These are phyloP conservation scores for Pimpla rufipes DNA, from an alignment of 2,888 invertebrate genomes.

Conservation along the genomic window DNA sequence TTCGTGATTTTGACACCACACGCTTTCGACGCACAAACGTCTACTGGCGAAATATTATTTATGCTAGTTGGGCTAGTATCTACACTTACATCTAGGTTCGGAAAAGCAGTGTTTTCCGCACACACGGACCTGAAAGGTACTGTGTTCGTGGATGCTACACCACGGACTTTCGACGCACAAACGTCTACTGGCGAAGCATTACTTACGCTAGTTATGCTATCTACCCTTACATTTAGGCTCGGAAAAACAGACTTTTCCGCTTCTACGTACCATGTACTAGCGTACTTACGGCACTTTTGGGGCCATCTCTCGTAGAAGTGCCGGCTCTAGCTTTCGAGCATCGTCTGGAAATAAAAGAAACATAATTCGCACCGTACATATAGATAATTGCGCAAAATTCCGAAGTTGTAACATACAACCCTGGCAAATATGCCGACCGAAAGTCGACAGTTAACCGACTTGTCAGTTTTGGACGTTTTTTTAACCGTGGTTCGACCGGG, in stretches of 20 bases:
- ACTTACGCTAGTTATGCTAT: neutral
- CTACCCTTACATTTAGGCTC: neutral
- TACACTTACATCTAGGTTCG: neutral
- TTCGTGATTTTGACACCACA: no score
- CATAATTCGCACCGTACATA: neutral
- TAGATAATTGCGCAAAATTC: neutral
- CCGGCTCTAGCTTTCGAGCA: neutral
- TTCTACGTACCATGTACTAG: neutral
- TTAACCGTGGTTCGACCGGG: neutral
- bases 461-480: neutral
- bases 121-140: neutral
- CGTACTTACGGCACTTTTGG: neutral
- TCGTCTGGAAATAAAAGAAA: neutral
- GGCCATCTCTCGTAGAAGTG: neutral
- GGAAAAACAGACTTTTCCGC: neutral
- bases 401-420: neutral
- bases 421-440: slow-evolving; percentile 1
- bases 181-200: neutral
- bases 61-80: no score
- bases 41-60: no score
- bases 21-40: no score
- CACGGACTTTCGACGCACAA: neutral
- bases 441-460: neutral
- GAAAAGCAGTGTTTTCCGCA: neutral
- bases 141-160: neutral